Conservation (phyloP, 2,888 invertebrate species). For the Cylindroiulus punctatus region DNA sequence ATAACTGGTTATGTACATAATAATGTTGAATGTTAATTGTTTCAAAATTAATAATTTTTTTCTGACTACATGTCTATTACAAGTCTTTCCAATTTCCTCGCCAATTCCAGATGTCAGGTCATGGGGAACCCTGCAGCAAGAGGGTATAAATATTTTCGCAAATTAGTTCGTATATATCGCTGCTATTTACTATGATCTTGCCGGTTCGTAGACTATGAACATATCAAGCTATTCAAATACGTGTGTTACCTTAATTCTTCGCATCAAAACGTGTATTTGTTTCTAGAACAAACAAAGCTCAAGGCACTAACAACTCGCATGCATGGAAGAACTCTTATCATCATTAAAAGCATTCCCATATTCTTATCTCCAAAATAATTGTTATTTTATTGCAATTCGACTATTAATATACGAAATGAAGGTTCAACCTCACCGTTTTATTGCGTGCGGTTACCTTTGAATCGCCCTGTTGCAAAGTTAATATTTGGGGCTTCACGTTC, state of each 20-base stretch:
- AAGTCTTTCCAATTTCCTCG: too few relatives aligned
- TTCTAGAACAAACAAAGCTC: constrained; percentile 28
- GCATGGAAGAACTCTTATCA: not conserved
- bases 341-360: constrained; percentile 9
- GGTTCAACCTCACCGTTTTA: constrained; percentile 25
- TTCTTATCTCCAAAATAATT: constrained; percentile 12
- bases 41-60: too few relatives aligned
- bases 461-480: not conserved
- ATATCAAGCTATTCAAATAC: too few relatives aligned
- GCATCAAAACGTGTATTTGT: not conserved
- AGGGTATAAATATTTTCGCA: too few relatives aligned
- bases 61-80: too few relatives aligned
- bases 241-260: not conserved
- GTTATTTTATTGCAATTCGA: constrained; percentile 42
- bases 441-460: constrained; percentile 24
- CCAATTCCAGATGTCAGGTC: too few relatives aligned
- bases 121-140: too few relatives aligned
- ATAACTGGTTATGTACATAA: too few relatives aligned
- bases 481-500: constrained; percentile 3
- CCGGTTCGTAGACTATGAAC: too few relatives aligned
- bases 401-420: constrained; percentile 33
- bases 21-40: too few relatives aligned
- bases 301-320: not conserved
- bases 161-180: too few relatives aligned
- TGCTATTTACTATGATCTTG: too few relatives aligned